Conservation (phyloP, 2,888 invertebrate genomes). For the Pristionchus arcanus region DNA sequence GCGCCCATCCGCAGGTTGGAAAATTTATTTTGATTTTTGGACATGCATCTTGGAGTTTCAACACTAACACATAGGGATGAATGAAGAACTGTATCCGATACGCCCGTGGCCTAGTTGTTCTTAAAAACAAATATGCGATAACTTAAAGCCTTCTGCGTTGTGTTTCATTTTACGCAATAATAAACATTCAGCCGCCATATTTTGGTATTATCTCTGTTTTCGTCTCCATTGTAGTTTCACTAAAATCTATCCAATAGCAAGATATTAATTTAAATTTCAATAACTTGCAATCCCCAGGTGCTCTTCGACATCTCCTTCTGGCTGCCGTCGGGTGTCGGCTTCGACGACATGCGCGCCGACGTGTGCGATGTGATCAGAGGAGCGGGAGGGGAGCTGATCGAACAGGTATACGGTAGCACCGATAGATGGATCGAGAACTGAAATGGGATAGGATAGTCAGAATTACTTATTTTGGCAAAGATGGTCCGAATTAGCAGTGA, state of each 20-base stretch:
- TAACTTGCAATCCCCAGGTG: conserved; percentile 60
- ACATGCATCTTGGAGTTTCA: background rate
- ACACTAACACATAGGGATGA: background rate
- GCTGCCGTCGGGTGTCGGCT: conserved; percentile 84
- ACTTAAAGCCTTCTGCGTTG: no score
- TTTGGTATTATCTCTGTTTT: no score
- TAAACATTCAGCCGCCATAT: no score
- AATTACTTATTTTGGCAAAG: background rate
- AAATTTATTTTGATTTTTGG: background rate
- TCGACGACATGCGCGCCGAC: conserved; percentile 79
- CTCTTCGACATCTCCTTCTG: conserved; percentile 93
- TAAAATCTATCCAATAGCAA: no score
- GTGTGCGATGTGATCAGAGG: conserved; percentile 91
- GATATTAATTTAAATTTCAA: no score
- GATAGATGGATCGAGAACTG: background rate
- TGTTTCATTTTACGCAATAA: background rate
- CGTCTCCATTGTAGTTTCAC: no score
- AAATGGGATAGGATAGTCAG: background rate
- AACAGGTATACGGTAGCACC: conserved; percentile 85
- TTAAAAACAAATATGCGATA: background rate
- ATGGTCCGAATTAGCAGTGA: background rate
- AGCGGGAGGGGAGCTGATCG: conserved; percentile 93
- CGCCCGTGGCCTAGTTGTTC: background rate
- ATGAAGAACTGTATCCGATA: no score
- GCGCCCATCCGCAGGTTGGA: conserved; percentile 74